Evolutionary conservation across 2,797 vertebrate species (phyloP).

Genomic region (Scolopax rusticola): DNA sequence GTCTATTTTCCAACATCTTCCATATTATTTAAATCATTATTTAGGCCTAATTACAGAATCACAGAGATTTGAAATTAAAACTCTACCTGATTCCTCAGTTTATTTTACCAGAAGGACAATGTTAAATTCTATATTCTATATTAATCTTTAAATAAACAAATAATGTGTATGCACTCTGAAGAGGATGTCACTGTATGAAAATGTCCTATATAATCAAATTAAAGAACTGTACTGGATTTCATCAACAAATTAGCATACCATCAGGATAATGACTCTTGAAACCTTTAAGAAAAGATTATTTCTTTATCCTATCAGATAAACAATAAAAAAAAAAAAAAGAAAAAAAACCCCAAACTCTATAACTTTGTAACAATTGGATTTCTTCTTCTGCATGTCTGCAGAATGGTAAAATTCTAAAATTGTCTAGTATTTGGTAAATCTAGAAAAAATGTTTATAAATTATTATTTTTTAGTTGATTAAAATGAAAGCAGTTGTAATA

Average conservation of each 20-base stretch:
- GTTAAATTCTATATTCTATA: neutral
- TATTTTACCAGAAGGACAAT: neutral
- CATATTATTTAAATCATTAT: neutral
- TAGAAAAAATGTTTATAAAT: neutral
- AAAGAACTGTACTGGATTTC: neutral
- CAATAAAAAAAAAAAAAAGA: neutral
- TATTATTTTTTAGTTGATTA: neutral
- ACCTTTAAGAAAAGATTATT: neutral
- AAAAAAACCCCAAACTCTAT: rapidly evolving
- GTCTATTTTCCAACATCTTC: neutral
- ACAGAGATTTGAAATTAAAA: neutral
- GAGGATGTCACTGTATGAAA: neutral
- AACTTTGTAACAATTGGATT: neutral
- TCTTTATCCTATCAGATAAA: neutral
- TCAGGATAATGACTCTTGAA: neutral
- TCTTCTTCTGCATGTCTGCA: neutral
- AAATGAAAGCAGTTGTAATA: neutral
- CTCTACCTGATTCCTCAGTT: neutral
- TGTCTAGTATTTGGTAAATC: neutral
- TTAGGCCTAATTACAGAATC: neutral
- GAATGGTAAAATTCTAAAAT: neutral
- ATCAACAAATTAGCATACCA: neutral
- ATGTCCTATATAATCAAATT: neutral
- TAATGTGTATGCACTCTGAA: neutral
- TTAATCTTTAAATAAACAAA: neutral